Evolutionary conservation across 2,888 invertebrate genomes (phyloP), one percentile per base, ranked within the genome.

Genomic region (Eilema sororculum): DNA sequence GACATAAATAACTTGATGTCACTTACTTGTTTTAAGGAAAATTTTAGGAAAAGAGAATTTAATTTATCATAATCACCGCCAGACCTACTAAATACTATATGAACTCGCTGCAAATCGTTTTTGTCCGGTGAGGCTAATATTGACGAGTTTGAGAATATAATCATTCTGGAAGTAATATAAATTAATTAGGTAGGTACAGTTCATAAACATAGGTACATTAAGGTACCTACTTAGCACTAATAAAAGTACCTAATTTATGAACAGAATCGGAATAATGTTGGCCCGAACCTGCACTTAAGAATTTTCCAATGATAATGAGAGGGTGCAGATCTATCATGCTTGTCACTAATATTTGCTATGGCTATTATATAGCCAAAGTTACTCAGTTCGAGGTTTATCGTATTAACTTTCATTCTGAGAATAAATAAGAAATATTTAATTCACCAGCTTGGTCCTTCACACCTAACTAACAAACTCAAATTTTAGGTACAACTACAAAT

Each of bases 231-330:
- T 37, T 16, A 41, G 41, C 41, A 37, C 37, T 37, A 37, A 28
- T 33, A 33, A 33, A 37, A 37, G 33, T 37, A 37, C 10, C 1
- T 3, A 37, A 37, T 37, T 37, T 37, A 37, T 12, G 33, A 10
- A 10, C 10, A 37, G 12, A 37, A 22, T 24, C 10, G 12, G 12
- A 37, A 22, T 24, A 24, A 41, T 24, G 37, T 12, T 13, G 30
- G n/a, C 3, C 12, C 58, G 16, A n/a, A 92, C 95, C 94, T 90
- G 90, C 95, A 95, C 83, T 94, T 95, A 10, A 95, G 84, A 79
- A 94, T 90, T 90, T 94, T 95, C 95, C 95, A 95, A 76, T 95
- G 95, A 74, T 87, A 92, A 81, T 94, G 87, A 10, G 94, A 91
- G n/a, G 95, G 94, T 3, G 95, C 86, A 16, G 95, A 95, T 77